Evolutionary conservation across 2,888 invertebrate genomes (phyloP), one percentile per base, ranked within the genome.

Genomic region (Drosophila melanosoma): DNA sequence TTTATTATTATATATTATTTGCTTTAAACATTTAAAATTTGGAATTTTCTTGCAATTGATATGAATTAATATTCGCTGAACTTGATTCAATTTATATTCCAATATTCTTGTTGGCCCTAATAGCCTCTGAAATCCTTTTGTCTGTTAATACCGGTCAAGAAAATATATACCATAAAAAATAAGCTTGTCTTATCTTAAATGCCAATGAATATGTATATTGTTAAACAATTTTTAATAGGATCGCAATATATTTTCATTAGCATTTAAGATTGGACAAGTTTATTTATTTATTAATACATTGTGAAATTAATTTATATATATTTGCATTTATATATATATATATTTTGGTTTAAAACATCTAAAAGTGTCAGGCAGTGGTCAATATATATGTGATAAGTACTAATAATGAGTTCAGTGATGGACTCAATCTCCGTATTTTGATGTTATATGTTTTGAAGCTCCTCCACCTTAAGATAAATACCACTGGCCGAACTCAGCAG

Each of bases 391-490:
- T 26, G 23, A 17, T 23, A 45, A 45, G 69, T 69, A 48, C 11
- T 54, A 23, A 11, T 7, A 17, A 7, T 6, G 11, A 23, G 11
- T 53, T 20, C 17, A 35, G 3, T 20, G n/a, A 6, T 8, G 11
- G 2, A 6, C 1, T 49, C 17, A 26, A 6, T 49, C 1, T 15
- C 4, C 8, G 8, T 23, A 23, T 45, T 12, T 8, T 8, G 23
- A 45, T 23, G 11, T 53, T 36, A 26, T 42, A 51, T 23, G 4
- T 60, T 67, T 20, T 40, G 48, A 0, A 87, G 32, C 29, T 81
- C 64, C 35, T 83, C 67, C 5, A 88, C 61, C n/a, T 75, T 84
- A 1, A 87, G 26, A 38, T 72, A 89, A 11, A 87, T 76, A 11
- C 82, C 79, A 15, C 58, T 70, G 2, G 72, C 33, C 0, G 87